Conservation (phyloP, 1,140 invertebrate genomes). For the Polyergus mexicanus region DNA sequence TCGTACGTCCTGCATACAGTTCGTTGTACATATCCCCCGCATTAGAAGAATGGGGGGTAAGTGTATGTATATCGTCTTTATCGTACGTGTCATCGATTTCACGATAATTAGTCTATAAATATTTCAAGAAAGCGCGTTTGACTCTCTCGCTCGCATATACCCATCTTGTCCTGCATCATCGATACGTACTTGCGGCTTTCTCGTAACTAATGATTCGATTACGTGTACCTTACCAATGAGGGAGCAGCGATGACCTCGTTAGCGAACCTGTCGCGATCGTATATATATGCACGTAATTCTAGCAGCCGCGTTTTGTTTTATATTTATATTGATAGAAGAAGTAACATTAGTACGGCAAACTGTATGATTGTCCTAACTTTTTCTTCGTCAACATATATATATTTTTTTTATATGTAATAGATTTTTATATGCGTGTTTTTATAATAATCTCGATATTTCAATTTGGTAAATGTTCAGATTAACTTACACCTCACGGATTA, state of each 20-base stretch:
- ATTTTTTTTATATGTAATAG: background rate
- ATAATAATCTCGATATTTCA: background rate
- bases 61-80: constrained; percentile 43
- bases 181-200: constrained; percentile 16
- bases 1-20: constrained; percentile 7
- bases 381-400: background rate
- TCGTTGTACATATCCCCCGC: background rate
- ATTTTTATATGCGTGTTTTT: background rate
- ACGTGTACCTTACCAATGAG: constrained; percentile 26
- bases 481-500: too few relatives aligned
- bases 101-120: constrained; percentile 56
- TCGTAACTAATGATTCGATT: constrained; percentile 51
- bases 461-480: too few relatives aligned
- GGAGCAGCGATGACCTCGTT: constrained; percentile 49
- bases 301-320: background rate
- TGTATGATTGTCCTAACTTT: background rate
- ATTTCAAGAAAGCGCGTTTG: constrained; percentile 50
- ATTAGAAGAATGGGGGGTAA: background rate
- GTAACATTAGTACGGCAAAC: background rate
- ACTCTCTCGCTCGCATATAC: background rate
- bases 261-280: constrained; percentile 31
- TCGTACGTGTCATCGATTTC: constrained; percentile 43
- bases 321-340: background rate
- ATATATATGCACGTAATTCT: constrained; percentile 27
- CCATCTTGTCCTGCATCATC: constrained; percentile 18